A percentile compares a stretch with the other conserved stretches of the same genome.
phyloP scores from a whole-genome alignment of 2,888 invertebrate species.

The Limnephilus lunatus region DNA sequence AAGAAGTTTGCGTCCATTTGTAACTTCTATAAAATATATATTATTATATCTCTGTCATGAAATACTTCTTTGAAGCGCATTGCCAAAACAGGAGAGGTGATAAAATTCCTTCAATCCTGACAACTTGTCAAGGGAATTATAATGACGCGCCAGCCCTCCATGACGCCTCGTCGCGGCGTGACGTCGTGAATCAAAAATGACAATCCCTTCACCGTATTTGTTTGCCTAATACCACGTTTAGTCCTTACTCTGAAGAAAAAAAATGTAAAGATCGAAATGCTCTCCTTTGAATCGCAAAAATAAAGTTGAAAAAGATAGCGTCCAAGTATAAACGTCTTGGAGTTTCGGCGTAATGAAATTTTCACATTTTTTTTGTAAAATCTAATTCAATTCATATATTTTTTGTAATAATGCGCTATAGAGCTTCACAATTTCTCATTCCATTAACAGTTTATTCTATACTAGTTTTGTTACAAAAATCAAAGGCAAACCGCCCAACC shows the following conservation, averaged over 20 bases:
- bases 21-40: background rate
- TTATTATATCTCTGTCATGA: background rate
- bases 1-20: no score
- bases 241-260: background rate
- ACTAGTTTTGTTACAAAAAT: no score
- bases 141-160: conserved; percentile 12
- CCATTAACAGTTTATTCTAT: no score
- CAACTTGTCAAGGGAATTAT: conserved; percentile 9
- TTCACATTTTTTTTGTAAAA: no score
- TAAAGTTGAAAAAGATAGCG: background rate
- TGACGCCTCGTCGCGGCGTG: background rate
- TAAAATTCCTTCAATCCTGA: conserved; percentile 24
- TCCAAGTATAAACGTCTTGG: background rate
- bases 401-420: background rate
- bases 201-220: background rate
- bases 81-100: conserved; percentile 19
- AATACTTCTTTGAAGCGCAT: background rate
- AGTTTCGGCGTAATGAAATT: background rate
- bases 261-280: background rate
- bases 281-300: background rate
- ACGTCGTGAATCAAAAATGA: conserved; percentile 6
- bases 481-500: no score
- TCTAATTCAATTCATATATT: background rate
- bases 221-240: background rate
- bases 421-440: background rate